These are phyloP conservation scores for Rhagologus leucostigma DNA, from an alignment of 2,113 vertebrate genomes.

Conservation along the genomic window DNA sequence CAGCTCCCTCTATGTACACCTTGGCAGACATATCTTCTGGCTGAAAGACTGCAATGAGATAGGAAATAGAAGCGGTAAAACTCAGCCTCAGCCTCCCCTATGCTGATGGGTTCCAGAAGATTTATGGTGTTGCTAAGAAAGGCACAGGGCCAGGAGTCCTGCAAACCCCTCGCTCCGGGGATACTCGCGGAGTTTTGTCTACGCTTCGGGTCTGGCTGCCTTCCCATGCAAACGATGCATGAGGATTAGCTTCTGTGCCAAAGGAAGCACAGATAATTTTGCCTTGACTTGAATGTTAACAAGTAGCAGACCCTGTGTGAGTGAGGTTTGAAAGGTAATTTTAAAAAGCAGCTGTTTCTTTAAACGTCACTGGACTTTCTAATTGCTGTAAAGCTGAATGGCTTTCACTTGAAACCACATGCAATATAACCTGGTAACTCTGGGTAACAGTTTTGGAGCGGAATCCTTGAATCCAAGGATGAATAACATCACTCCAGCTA, in stretches of 20 bases:
- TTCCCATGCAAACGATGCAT: background rate
- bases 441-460: background rate
- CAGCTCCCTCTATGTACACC: background rate
- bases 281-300: slow-evolving; percentile 18
- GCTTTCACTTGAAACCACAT: background rate
- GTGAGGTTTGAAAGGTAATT: background rate
- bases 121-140: background rate
- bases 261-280: background rate
- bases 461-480: background rate
- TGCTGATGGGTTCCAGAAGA: background rate
- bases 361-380: background rate
- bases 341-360: background rate
- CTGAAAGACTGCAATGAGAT: background rate
- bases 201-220: background rate
- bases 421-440: background rate
- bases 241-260: slow-evolving; percentile 19
- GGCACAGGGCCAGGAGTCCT: background rate
- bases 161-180: background rate
- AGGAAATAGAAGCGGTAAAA: background rate
- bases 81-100: background rate
- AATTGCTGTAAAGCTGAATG: background rate
- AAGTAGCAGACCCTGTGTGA: background rate
- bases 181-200: background rate
- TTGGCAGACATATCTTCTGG: slow-evolving; percentile 21
- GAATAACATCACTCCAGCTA: background rate